Base-by-base conservation (phyloP, 2,888 invertebrate species). In the Acronicta alni region DNA sequence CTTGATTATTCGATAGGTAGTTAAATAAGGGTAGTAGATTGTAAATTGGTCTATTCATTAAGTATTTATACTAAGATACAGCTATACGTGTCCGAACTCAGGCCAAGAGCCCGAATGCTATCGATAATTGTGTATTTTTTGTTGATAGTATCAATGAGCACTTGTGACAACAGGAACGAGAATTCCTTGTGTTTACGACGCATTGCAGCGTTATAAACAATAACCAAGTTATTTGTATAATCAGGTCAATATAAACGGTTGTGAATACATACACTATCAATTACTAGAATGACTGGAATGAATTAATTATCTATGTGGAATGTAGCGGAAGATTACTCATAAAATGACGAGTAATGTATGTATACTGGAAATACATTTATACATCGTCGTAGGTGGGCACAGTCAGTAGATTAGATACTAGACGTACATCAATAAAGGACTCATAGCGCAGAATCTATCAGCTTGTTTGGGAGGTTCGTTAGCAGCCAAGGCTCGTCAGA, bases 401-500 rank as follows among this genome's bases (percentile, higher is more conserved):
- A 60, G 14, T 54, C n/a, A 71, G 56, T 12, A 51, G 35, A 52
- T 43, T 67, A 54, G 52, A 56, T 37, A 52, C 44, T 67, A 54
- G 52, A 56, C 48, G 30, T 56, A 57, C 57, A 77, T 79, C 69
- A 75, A 77, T 81, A 65, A 75, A 52, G 58, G 66, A 72, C 72
- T 68, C 53, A 70, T 68, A 63, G 64, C 23, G 58, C 35, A 49
- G 60, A 71, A 68, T 49, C 62, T 68, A 56, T 64, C 58, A 73
- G 73, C 69, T 67, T 68, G 65, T 65, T 72, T 66, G 38, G 48
- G 60, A 45, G 62, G 70, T 71, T 77, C 60, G 67, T 72, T 77
- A 66, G 66, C 49, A 64, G 52, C 65, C 68, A 68, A 75, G 67
- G 71, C 64, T 70, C 53, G 70, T 72, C 67, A 87, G 84, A 86